Evolutionary conservation across 2,888 invertebrate species (phyloP).

Genomic region (Cybosia mesomella): DNA sequence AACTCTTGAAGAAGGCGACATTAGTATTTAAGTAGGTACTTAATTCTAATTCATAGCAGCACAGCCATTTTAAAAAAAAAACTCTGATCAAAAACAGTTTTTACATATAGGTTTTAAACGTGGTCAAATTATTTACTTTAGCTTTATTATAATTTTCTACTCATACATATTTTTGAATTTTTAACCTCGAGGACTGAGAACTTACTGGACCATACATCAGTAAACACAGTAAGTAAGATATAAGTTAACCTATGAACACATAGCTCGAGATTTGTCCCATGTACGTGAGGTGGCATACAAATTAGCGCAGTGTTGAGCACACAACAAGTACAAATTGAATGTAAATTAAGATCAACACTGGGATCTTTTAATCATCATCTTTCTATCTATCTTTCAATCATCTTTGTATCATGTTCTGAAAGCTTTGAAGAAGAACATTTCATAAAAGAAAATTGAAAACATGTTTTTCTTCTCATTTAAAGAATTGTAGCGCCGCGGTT

Average conservation of each 20-base stretch:
- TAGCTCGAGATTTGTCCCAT: constrained; percentile 51
- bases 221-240: constrained; percentile 34
- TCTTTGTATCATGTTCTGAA: background rate
- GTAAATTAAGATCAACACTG: constrained; percentile 11
- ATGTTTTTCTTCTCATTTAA: background rate
- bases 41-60: too few species aligned
- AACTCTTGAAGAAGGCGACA: too few species aligned
- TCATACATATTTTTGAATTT: background rate
- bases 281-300: constrained; percentile 74
- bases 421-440: background rate
- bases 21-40: too few species aligned
- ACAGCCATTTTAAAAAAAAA: background rate
- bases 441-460: background rate
- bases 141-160: background rate
- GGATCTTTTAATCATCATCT: too few species aligned
- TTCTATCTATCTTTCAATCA: too few species aligned
- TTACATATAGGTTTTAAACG: background rate
- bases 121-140: background rate
- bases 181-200: background rate
- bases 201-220: background rate
- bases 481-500: background rate
- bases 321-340: background rate
- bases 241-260: constrained; percentile 41
- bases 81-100: background rate
- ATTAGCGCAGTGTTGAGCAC: constrained; percentile 59